Percentiles rank a stretch among this genome's conserved stretches.
These are phyloP conservation scores for Melanotaenia parkinsoni DNA, from an alignment of 2,797 vertebrate genomes.

Conservation along the genomic window DNA sequence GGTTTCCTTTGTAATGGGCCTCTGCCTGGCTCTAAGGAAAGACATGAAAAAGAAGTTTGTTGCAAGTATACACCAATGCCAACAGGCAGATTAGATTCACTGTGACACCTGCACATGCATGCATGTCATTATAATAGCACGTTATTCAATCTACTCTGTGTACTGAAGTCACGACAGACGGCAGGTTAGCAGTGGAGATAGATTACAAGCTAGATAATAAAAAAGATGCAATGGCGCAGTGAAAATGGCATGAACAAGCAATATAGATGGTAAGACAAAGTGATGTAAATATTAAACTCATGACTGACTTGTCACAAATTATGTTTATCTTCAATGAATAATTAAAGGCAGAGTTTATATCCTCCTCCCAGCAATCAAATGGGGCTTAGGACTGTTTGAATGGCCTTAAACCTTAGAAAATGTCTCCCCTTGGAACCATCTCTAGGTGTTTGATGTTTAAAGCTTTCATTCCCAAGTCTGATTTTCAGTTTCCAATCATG, in stretches of 20 bases:
- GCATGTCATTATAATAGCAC: conserved; percentile 27
- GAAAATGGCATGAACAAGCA: background rate
- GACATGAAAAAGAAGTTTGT: conserved; percentile 18
- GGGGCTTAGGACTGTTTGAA: background rate
- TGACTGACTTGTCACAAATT: background rate
- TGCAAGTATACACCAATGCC: conserved; percentile 15
- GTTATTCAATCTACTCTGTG: conserved; percentile 57
- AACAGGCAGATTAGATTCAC: conserved; percentile 33
- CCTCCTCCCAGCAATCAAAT: background rate
- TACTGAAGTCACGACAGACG: conserved; percentile 37
- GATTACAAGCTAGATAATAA: conserved; percentile 45
- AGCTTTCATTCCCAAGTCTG: background rate
- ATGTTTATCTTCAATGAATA: background rate
- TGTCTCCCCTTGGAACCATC: background rate
- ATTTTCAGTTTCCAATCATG: background rate
- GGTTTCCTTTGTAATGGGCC: conserved; percentile 95
- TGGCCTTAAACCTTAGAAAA: background rate
- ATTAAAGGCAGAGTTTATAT: background rate
- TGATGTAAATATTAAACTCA: background rate
- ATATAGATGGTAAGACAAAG: background rate
- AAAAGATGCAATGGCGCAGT: conserved; percentile 31
- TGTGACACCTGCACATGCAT: conserved; percentile 25
- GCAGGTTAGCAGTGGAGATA: conserved; percentile 43
- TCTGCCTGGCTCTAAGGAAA: conserved; percentile 90
- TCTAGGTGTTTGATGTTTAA: background rate